Evolutionary conservation across 2,888 invertebrate species (phyloP).

Genomic region (Perdita meconis): DNA sequence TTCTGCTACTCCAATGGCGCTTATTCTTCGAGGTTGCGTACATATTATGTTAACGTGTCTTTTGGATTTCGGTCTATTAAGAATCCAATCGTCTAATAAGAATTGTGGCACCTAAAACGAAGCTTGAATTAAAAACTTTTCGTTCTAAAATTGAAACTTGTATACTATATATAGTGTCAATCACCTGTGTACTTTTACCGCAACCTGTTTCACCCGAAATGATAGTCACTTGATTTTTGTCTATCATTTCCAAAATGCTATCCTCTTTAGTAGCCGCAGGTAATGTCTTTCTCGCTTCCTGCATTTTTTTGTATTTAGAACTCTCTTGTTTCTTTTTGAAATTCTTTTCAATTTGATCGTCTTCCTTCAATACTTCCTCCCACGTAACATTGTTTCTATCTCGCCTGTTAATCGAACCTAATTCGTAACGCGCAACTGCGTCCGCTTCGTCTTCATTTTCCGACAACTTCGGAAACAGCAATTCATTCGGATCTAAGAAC

Average conservation of each 20-base stretch:
- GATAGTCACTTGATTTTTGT: slow-evolving; percentile 88
- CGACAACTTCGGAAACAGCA: slow-evolving; percentile 80
- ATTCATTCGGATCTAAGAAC: slow-evolving; percentile 87
- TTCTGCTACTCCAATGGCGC: slow-evolving; percentile 96
- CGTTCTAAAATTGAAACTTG: neutral
- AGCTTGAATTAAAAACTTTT: neutral
- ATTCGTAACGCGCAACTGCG: slow-evolving; percentile 88
- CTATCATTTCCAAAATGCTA: slow-evolving; percentile 88
- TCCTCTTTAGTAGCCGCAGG: slow-evolving; percentile 90
- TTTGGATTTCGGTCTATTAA: slow-evolving; percentile 85
- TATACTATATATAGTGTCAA: neutral
- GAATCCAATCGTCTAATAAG: slow-evolving; percentile 94
- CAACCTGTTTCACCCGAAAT: slow-evolving; percentile 94
- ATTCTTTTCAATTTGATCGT: slow-evolving; percentile 87
- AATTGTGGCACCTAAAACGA: slow-evolving; percentile 92
- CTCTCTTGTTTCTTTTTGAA: slow-evolving; percentile 87
- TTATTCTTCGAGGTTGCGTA: slow-evolving; percentile 96
- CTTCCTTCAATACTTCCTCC: slow-evolving; percentile 87
- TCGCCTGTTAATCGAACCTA: slow-evolving; percentile 86
- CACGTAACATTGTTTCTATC: slow-evolving; percentile 81
- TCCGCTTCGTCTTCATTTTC: slow-evolving; percentile 67
- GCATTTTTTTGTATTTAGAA: slow-evolving; percentile 88
- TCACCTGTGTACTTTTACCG: slow-evolving; percentile 92
- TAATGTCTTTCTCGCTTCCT: slow-evolving; percentile 87
- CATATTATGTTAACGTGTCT: slow-evolving; percentile 94